These are phyloP conservation scores for Hydrolagus affinis DNA, from an alignment of 2,113 vertebrate species.

Conservation along the genomic window DNA sequence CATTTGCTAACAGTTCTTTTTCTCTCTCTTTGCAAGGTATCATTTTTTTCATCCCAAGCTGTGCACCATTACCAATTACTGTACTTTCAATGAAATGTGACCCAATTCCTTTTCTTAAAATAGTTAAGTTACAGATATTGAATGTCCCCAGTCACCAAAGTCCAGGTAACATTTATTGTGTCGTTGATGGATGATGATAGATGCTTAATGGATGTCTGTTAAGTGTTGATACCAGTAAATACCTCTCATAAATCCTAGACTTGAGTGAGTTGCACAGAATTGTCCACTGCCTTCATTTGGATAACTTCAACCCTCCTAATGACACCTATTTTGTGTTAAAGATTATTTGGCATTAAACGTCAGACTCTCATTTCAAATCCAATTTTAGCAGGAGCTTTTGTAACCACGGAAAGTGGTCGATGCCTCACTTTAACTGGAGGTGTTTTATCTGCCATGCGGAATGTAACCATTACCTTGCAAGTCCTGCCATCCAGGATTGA, in stretches of 20 bases:
- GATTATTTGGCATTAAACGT: not conserved
- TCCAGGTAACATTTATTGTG: not conserved
- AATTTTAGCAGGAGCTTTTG: not conserved
- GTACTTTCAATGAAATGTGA: conserved; percentile 20
- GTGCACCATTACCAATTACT: conserved; percentile 9
- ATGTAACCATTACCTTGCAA: not conserved
- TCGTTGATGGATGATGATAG: conserved; percentile 13
- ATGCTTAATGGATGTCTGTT: not conserved
- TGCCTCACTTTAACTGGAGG: not conserved
- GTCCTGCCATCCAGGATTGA: too few relatives aligned
- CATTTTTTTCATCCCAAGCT: conserved; percentile 13
- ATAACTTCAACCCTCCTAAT: too few relatives aligned
- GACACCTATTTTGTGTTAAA: not conserved
- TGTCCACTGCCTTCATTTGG: not conserved
- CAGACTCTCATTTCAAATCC: not conserved
- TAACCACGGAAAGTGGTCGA: not conserved
- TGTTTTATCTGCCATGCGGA: not conserved
- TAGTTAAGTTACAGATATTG: not conserved
- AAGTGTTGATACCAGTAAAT: not conserved
- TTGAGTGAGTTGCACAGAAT: not conserved
- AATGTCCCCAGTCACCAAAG: not conserved
- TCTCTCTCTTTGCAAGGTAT: not conserved
- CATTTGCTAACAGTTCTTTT: not conserved
- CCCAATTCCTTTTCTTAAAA: not conserved
- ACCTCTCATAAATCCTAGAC: not conserved